Base-by-base conservation (phyloP, 2,888 invertebrate species). In the Plebejus anna region DNA sequence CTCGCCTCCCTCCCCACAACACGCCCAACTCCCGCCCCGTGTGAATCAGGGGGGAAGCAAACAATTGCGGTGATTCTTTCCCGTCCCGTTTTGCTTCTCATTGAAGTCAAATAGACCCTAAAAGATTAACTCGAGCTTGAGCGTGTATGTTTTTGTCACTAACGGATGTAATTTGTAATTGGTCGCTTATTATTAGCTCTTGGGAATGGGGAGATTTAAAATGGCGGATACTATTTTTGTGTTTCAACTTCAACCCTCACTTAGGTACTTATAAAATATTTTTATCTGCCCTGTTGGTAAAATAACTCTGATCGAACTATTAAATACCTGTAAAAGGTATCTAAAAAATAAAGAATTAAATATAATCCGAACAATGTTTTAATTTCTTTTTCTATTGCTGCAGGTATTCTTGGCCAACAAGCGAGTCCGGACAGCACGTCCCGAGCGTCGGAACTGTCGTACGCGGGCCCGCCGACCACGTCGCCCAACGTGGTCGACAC, bases 371-470 rank as follows among this genome's bases (percentile, higher is more conserved):
- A 22, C 22, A 22, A 22, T 22, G 22, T 22, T 22, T 22, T 22
- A 22, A 22, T 22, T 22, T 22, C 22, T 22, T 51, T 55, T 76
- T 77, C 57, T 66, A 76, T 81, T 81, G 80, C 81, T 77, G n/a
- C 82, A 93, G 94, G 94, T 85, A 83, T 88, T 42, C 81, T 92
- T 79, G 96, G 96, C 59, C 97, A 97, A 84, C 96, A 96, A 87
- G 96, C 96, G 16, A 97, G 97, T 83, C 98, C 98, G 0, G 98
- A 98, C 86, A 97, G 97, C 83, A 97, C 97, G 13, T 97, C 97
- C 75, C 97, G 97, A 2, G 96, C 97, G n/a, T 97, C 97, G 0
- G 97, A 97, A 83, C 89, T 97, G 0, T 96, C 96, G 0, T 95
- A 95, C 82, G 90, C 89, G 79, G 95, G 90, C 0, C 89, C 87